phyloP scores from a whole-genome alignment of 2,888 invertebrate genomes.

The Trachelus stipa region DNA sequence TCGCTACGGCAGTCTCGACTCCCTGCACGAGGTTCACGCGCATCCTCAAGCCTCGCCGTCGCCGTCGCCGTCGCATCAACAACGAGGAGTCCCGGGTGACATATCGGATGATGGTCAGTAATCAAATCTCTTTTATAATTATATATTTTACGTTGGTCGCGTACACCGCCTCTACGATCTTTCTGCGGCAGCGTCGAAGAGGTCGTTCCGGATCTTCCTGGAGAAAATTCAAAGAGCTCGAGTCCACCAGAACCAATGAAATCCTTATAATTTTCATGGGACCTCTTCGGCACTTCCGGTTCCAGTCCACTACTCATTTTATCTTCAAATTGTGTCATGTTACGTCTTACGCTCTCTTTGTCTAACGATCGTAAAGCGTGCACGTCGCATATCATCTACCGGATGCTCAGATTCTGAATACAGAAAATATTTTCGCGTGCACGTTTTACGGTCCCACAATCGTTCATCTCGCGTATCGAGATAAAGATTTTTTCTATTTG shows the following conservation, averaged over 20 bases:
- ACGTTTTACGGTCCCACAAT: not conserved
- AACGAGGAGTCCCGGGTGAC: slow-evolving; percentile 55
- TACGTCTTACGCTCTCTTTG: not conserved
- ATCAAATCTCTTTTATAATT: not conserved
- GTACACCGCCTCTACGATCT: not conserved
- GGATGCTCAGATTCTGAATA: not conserved
- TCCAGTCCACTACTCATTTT: not conserved
- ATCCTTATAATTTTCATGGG: not conserved
- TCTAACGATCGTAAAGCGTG: not conserved
- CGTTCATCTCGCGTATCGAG: not conserved
- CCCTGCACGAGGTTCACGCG: slow-evolving; percentile 67
- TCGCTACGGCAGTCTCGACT: slow-evolving; percentile 71
- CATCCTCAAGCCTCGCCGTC: slow-evolving; percentile 52
- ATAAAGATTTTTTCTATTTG: not conserved
- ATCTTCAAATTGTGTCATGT: not conserved
- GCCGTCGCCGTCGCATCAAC: slow-evolving; percentile 58
- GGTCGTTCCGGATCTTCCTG: not conserved
- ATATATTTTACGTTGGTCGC: not conserved
- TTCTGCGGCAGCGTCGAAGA: not conserved
- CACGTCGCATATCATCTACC: not conserved
- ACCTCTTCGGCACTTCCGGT: not conserved
- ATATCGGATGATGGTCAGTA: slow-evolving; percentile 67
- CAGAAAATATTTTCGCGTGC: not conserved
- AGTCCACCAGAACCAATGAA: not conserved
- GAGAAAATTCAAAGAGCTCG: not conserved